Conservation (phyloP, 2,888 invertebrate species). For the Dryococelus australis region DNA sequence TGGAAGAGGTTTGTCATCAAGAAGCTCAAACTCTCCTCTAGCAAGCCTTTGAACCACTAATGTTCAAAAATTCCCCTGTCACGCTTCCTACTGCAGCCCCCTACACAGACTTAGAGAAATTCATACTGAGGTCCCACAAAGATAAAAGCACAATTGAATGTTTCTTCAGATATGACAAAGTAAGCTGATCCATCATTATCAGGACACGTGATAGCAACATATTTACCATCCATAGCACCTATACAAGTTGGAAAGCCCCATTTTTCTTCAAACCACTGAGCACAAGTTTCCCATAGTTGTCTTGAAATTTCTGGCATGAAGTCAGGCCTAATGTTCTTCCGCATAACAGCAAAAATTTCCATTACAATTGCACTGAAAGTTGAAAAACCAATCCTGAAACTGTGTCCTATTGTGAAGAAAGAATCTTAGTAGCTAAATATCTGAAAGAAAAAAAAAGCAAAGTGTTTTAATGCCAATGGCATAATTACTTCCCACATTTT, state of each 20-base stretch:
- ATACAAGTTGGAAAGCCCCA: not conserved
- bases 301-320: not conserved
- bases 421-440: no score
- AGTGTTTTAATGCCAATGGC: no score
- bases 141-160: not conserved
- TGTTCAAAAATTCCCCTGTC: not conserved
- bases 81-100: not conserved
- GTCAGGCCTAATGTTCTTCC: not conserved
- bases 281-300: not conserved
- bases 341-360: not conserved
- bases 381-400: no score
- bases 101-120: not conserved
- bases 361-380: not conserved
- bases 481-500: no score
- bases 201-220: not conserved
- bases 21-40: not conserved
- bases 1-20: not conserved
- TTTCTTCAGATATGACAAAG: not conserved
- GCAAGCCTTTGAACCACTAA: not conserved
- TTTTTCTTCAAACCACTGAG: not conserved
- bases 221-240: not conserved
- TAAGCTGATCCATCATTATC: not conserved
- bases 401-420: no score
- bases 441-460: no score
- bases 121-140: not conserved